phyloP scores from a whole-genome alignment of 2,888 invertebrate species.

The Drosophila phalerata region DNA sequence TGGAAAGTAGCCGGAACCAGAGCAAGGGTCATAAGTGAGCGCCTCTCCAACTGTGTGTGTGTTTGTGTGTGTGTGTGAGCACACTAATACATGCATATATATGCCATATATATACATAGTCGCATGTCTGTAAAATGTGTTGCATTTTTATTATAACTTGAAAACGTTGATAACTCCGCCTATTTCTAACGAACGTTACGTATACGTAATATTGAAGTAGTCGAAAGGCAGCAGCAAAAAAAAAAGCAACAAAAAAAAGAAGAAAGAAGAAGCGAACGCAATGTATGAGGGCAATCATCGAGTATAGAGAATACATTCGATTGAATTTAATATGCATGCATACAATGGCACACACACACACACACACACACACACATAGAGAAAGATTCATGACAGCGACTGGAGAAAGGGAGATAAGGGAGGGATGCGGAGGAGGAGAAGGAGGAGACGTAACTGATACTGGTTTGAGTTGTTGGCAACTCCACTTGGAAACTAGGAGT shows the following conservation, averaged over 20 bases:
- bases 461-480: constrained; percentile 22
- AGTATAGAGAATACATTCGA: constrained; percentile 83
- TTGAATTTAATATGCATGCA: constrained; percentile 84
- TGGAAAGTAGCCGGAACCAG: constrained; percentile 77
- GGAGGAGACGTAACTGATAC: constrained; percentile 21
- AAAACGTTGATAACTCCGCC: constrained; percentile 85
- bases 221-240: constrained; percentile 25
- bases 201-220: constrained; percentile 65
- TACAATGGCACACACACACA: constrained; percentile 68
- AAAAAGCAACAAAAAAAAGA: constrained; percentile 3
- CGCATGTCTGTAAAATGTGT: constrained; percentile 81
- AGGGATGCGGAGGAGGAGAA: background rate
- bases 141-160: constrained; percentile 85
- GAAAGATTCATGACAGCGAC: constrained; percentile 2
- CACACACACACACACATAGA: constrained; percentile 37
- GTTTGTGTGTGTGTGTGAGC: constrained; percentile 38
- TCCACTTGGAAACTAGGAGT: constrained; percentile 20
- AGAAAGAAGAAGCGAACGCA: constrained; percentile 24
- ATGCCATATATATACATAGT: constrained; percentile 35
- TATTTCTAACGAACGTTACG: constrained; percentile 82
- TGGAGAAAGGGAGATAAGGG: constrained; percentile 3
- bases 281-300: constrained; percentile 54
- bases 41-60: constrained; percentile 31
- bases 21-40: constrained; percentile 59
- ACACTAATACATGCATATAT: constrained; percentile 32